phyloP scores from a whole-genome alignment of 2,797 vertebrate species.

The Labroides dimidiatus region DNA sequence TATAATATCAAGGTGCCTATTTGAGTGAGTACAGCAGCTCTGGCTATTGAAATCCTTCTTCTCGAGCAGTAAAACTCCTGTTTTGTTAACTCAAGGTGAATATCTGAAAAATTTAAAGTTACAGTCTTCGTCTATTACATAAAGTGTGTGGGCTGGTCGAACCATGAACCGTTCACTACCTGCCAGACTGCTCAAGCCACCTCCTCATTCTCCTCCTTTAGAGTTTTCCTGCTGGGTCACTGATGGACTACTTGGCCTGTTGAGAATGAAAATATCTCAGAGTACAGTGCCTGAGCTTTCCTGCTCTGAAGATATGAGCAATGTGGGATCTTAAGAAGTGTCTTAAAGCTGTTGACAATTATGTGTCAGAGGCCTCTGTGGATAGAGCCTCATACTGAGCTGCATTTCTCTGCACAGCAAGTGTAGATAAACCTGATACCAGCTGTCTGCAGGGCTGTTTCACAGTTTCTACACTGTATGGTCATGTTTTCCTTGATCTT shows the following conservation, averaged over 20 bases:
- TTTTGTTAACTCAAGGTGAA: no score
- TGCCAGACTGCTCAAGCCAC: no score
- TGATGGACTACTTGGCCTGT: slow-evolving; percentile 29
- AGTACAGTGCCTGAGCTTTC: slow-evolving; percentile 37
- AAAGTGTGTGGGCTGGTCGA: no score
- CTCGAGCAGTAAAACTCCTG: no score
- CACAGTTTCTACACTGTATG: background rate
- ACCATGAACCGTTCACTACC: no score
- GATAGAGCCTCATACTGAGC: slow-evolving; percentile 1
- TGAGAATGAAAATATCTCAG: slow-evolving; percentile 41
- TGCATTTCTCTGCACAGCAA: background rate
- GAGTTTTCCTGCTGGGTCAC: slow-evolving; percentile 53
- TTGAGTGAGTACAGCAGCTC: no score
- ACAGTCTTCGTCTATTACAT: no score
- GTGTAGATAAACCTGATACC: no score
- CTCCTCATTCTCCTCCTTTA: background rate
- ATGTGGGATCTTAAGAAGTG: background rate
- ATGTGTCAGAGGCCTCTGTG: slow-evolving; percentile 17
- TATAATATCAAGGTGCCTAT: no score
- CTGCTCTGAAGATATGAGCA: slow-evolving; percentile 12
- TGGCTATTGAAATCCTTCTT: no score
- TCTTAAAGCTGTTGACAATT: slow-evolving; percentile 25
- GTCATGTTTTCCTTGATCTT: slow-evolving; percentile 34
- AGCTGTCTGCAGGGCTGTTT: background rate
- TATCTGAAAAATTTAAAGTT: background rate